Conservation (phyloP, 2,113 vertebrate species). For the Cyanistes caeruleus region DNA sequence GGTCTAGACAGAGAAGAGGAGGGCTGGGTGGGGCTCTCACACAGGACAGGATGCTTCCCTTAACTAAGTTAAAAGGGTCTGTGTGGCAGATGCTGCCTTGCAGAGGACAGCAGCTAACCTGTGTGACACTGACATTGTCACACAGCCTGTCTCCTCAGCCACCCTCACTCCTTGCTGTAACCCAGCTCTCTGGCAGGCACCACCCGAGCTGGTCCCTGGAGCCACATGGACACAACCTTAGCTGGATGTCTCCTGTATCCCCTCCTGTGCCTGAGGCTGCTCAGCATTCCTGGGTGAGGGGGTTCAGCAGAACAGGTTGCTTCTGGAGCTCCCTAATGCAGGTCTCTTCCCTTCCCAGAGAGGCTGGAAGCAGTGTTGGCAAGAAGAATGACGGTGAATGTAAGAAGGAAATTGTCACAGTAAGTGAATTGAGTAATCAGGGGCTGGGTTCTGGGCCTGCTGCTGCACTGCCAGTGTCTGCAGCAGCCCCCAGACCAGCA, state of each 20-base stretch:
- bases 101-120: background rate
- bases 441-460: background rate
- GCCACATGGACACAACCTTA: background rate
- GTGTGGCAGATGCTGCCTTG: background rate
- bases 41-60: background rate
- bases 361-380: background rate
- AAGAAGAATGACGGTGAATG: background rate
- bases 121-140: background rate
- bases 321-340: background rate
- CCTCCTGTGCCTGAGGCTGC: no score
- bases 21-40: background rate
- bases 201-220: background rate
- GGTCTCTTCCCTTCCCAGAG: conserved; percentile 1
- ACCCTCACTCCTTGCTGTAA: background rate
- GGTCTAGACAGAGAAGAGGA: background rate
- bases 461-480: background rate
- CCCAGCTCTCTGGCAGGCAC: background rate
- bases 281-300: background rate
- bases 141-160: background rate
- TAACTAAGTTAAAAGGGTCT: background rate
- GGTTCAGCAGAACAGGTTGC: background rate
- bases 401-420: background rate
- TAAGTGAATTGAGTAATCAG: background rate
- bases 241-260: background rate
- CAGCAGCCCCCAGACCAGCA: background rate